Evolutionary conservation across 2,888 invertebrate species (phyloP).

Genomic region (Chalcis sispes): DNA sequence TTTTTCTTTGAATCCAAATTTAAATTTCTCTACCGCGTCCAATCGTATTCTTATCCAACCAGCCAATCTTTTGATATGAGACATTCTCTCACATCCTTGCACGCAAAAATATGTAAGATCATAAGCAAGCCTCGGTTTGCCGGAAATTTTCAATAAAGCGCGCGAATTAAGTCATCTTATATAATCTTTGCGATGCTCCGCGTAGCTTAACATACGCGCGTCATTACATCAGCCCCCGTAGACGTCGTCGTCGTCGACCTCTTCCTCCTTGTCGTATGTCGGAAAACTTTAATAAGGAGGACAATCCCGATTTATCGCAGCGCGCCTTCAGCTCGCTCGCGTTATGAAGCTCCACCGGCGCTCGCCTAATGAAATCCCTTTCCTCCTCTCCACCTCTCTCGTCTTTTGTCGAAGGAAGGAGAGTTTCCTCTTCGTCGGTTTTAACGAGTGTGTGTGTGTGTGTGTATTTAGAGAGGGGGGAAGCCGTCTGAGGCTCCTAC

Average conservation of each 20-base stretch:
- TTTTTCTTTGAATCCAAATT: too few species aligned
- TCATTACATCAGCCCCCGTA: constrained; percentile 23
- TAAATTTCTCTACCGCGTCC: too few species aligned
- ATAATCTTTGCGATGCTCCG: background rate
- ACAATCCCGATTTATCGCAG: constrained; percentile 70
- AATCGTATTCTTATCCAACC: too few species aligned
- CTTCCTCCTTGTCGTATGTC: too few species aligned
- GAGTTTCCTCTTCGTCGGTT: background rate
- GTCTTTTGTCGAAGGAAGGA: constrained; percentile 9
- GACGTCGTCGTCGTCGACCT: constrained; percentile 53
- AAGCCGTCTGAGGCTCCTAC: constrained; percentile 58
- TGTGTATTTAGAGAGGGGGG: background rate
- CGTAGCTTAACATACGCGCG: background rate
- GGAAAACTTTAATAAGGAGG: constrained; percentile 67
- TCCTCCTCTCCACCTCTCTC: constrained; percentile 10
- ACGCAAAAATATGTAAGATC: background rate
- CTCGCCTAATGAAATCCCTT: constrained; percentile 72
- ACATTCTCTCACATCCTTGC: background rate
- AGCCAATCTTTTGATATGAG: too few species aligned
- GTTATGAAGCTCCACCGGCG: constrained; percentile 69
- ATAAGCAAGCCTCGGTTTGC: background rate
- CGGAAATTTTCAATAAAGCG: constrained; percentile 62
- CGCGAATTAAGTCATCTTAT: constrained; percentile 60
- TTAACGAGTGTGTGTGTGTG: background rate
- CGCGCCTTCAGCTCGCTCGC: constrained; percentile 58